Conservation (phyloP, 2,888 invertebrate species). For the Minunthozetes semirufus region DNA sequence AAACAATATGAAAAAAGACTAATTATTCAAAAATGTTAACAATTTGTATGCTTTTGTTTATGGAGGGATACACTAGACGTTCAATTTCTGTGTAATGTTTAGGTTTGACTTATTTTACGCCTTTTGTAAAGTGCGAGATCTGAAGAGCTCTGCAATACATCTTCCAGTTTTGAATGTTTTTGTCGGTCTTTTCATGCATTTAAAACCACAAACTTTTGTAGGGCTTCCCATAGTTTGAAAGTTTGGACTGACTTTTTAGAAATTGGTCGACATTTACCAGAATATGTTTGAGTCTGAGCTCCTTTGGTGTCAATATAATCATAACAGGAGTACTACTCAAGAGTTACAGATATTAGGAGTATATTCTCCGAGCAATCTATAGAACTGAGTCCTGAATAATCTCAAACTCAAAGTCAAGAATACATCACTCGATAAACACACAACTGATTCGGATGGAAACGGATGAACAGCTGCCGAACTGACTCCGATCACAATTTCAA, state of each 20-base stretch:
- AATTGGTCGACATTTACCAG: conserved; percentile 6
- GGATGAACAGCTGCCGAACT: neutral
- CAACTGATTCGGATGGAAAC: neutral
- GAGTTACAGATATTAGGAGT: too few species aligned
- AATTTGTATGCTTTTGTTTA: neutral
- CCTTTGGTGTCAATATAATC: conserved; percentile 7
- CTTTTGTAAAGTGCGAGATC: neutral
- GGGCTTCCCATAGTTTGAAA: neutral
- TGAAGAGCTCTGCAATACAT: neutral
- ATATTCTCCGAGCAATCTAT: neutral
- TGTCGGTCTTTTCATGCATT: neutral
- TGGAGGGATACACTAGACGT: neutral
- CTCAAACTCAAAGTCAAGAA: neutral
- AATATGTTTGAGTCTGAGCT: neutral
- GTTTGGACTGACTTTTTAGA: neutral
- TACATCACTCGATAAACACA: neutral
- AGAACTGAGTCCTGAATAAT: neutral
- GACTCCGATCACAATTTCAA: neutral
- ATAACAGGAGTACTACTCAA: neutral
- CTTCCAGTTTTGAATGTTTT: conserved; percentile 1
- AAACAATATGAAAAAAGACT: neutral
- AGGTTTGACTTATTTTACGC: conserved; percentile 1
- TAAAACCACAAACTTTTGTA: conserved; percentile 3
- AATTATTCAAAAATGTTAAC: conserved; percentile 20
- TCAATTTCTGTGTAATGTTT: conserved; percentile 13